Evolutionary conservation across 37 sponge, comb jelly and placozoan genomes (phyloP), one percentile per base, ranked within the genome.

Genomic region (Cliona cf. orientalis): DNA sequence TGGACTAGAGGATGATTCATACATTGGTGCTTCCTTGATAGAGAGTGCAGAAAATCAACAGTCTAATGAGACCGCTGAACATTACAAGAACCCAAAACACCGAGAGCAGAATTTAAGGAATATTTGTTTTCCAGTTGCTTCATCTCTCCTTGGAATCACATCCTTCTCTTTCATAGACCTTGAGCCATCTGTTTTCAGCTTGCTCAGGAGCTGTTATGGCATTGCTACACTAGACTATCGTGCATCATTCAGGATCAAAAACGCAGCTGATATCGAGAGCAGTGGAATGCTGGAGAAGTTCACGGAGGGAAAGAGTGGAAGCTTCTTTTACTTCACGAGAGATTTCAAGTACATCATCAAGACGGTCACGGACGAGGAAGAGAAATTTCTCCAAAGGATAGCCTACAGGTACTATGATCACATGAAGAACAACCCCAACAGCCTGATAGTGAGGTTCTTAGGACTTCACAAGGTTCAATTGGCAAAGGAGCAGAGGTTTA

Each of bases 301-400:
- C 79, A 93, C 94, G 1, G 97, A 97, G 37, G 97, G 97, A 23
- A 93, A 91, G 72, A 94, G 94, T 72, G 97, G 97, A 0, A 91
- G 92, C 75, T 97, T 97, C 79, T 97, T 97, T 80, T 97, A 93
- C 85, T 97, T 94, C 87, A 84, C 94, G 1, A 78, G 68, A 14
- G 94, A 97, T 43, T 86, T 45, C 40, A 78, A 87, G 33, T 97
- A 82, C 84, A 97, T 97, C 46, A 93, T 97, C 39, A 97, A 97
- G 76, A 97, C 97, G 0, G 87, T 97, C 35, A 89, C 83, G 2
- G 42, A 71, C 17, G 66, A 44, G 12, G 97, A 97, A 70, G 75
- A 92, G 58, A 44, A 29, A 5, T 87, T 91, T 44, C 73, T 97
- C 34, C 62, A 69, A 33, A 74, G 72, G 70, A 74, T 91, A 14